Base-by-base conservation (phyloP, 1,140 invertebrate genomes). In the Lepidurus apus region DNA sequence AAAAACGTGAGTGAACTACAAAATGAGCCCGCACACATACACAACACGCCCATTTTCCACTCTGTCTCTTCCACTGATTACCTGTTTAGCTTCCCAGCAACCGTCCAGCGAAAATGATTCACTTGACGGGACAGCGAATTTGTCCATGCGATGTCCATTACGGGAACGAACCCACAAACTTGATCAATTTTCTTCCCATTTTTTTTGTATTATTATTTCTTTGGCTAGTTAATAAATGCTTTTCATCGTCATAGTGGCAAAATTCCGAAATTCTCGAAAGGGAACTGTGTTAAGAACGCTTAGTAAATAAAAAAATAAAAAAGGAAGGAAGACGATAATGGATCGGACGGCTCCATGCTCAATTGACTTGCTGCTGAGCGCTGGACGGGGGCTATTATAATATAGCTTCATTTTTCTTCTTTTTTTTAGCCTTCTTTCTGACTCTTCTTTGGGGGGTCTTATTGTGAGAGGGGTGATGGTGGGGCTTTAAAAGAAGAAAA, bases 261-360 rank as follows among this genome's bases (percentile, higher is more conserved):
- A 65, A n/a, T 47, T 65, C 17, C 1, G 5, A 65, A 6, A 7
- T 65, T 65, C 21, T 65, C 17, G 53, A 4, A 65, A 17, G 5
- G 21, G 53, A 34, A 65, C 53, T 21, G 53, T 21, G 53, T 65
- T 65, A 21, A 65, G 53, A 21, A 65, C 53, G 53, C 53, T n/a
- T 65, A 65, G 1, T 9, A 65, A 65, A 21, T n/a, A 65, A 1
- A 65, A 65, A n/a, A 13, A n/a, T 13, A 65, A 65, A 65, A 65
- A 65, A 65, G 53, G n/a, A 21, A 65, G 53, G 53, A 65, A 65
- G 53, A 65, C 53, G 53, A 21, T 65, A 65, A 65, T 65, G 53
- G 53, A 65, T 65, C 53, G 53, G 53, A 65, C 53, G 53, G 53
- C 53, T 65, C 53, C 53, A 65, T 65, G 53, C 53, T 65, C 53